phyloP scores from a whole-genome alignment of 2,888 invertebrate genomes.

The Tachystola acroxantha region DNA sequence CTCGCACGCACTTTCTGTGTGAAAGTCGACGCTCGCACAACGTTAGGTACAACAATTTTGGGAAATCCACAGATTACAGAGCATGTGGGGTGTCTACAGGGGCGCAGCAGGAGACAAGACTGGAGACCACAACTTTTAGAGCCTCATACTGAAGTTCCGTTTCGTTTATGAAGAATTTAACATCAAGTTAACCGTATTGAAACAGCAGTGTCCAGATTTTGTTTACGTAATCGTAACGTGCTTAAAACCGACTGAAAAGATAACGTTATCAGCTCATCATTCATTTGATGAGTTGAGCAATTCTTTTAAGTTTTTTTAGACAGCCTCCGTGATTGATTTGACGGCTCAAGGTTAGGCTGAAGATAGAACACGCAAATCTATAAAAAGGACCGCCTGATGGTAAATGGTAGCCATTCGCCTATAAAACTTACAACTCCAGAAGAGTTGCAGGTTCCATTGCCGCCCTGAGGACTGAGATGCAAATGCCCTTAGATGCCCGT shows the following conservation, averaged over 20 bases:
- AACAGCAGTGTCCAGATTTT: background rate
- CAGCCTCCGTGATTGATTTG: background rate
- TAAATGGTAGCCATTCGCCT: too few relatives aligned
- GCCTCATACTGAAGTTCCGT: background rate
- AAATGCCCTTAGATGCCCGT: too few relatives aligned
- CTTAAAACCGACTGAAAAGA: background rate
- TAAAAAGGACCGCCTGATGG: background rate
- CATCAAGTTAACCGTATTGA: background rate
- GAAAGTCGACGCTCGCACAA: constrained; percentile 43
- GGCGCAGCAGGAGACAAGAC: constrained; percentile 10
- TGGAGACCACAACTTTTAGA: background rate
- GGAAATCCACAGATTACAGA: constrained; percentile 16
- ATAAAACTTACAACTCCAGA: too few relatives aligned
- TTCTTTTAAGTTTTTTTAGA: too few relatives aligned
- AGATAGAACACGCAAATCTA: too few relatives aligned
- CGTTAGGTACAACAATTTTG: constrained; percentile 22
- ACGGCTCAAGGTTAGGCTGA: background rate
- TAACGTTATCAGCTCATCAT: background rate
- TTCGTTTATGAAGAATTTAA: background rate
- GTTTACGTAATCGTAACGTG: too few relatives aligned
- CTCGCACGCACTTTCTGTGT: constrained; percentile 55
- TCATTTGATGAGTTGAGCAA: too few relatives aligned
- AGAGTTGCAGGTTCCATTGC: too few relatives aligned
- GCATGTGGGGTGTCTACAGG: constrained; percentile 9
- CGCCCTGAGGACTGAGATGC: too few relatives aligned